A percentile compares a stretch with the other conserved stretches of the same genome.
Evolutionary conservation across 2,797 vertebrate genomes (phyloP).

Genomic region (Arctocebus calabarensis): DNA sequence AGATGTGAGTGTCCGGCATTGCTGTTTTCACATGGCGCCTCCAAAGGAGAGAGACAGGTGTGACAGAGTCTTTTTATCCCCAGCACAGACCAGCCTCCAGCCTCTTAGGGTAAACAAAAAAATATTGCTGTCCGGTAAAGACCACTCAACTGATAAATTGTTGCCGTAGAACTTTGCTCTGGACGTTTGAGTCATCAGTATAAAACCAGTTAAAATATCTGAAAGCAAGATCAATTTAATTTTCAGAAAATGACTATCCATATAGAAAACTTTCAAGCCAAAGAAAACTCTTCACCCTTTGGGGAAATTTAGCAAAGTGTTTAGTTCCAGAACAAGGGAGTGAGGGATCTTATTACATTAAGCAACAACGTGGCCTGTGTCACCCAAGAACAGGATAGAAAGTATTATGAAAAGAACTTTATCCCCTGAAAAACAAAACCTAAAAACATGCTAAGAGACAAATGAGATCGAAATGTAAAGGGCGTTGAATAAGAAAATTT

Average conservation of each 20-base stretch:
- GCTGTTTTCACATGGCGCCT: rapidly evolving
- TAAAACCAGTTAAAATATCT: neutral
- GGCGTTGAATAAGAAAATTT: neutral
- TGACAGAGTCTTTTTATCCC: neutral
- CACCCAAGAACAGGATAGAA: rapidly evolving
- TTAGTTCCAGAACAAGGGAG: no score
- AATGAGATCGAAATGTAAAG: rapidly evolving
- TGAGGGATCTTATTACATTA: rapidly evolving
- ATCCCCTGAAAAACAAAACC: rapidly evolving
- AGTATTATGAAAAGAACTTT: rapidly evolving
- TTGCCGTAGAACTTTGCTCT: no score
- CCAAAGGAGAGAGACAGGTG: rapidly evolving
- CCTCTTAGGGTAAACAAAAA: neutral
- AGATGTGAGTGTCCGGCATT: neutral
- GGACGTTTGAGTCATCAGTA: neutral
- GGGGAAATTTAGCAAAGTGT: neutral
- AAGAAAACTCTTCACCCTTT: rapidly evolving
- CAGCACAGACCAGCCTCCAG: neutral
- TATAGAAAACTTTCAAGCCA: neutral
- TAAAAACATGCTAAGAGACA: neutral
- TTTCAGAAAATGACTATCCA: neutral
- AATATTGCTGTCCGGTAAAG: neutral
- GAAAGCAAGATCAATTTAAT: neutral
- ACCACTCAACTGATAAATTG: rapidly evolving
- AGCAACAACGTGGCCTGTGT: rapidly evolving